Evolutionary conservation across 2,888 invertebrate species (phyloP).

Genomic region (Drosophila lacicola): DNA sequence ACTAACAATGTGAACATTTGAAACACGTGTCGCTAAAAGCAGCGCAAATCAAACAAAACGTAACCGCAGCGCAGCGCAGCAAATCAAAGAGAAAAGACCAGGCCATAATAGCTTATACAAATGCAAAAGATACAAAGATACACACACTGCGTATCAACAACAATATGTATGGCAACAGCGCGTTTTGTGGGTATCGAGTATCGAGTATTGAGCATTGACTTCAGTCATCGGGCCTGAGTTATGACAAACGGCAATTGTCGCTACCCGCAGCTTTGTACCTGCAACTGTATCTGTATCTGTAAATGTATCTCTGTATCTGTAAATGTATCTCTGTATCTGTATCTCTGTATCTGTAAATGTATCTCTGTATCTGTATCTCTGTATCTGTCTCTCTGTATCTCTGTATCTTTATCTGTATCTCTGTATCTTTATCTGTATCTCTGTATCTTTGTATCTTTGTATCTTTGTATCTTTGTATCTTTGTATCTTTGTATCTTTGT

Average conservation of each 20-base stretch:
- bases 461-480: neutral
- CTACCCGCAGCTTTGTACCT: neutral
- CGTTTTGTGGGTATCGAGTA: conserved; percentile 2
- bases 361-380: neutral
- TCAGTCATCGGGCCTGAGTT: conserved; percentile 47
- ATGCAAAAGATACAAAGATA: conserved; percentile 36
- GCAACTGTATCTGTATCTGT: neutral
- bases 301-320: neutral
- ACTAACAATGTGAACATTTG: conserved; percentile 64
- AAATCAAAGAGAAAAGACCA: conserved; percentile 51
- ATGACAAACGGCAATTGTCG: conserved; percentile 51
- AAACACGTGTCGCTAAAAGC: conserved; percentile 74
- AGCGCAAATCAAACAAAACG: conserved; percentile 47
- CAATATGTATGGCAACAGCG: conserved; percentile 48
- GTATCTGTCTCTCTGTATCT: no score
- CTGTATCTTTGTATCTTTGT: neutral
- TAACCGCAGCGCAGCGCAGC: conserved; percentile 56
- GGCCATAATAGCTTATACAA: conserved; percentile 40
- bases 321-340: no score
- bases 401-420: neutral
- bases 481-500: neutral
- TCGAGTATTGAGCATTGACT: conserved; percentile 3
- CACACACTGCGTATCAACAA: conserved; percentile 23
- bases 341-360: neutral
- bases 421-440: neutral